phyloP scores from a whole-genome alignment of 2,797 vertebrate species.

The Fringilla coelebs region DNA sequence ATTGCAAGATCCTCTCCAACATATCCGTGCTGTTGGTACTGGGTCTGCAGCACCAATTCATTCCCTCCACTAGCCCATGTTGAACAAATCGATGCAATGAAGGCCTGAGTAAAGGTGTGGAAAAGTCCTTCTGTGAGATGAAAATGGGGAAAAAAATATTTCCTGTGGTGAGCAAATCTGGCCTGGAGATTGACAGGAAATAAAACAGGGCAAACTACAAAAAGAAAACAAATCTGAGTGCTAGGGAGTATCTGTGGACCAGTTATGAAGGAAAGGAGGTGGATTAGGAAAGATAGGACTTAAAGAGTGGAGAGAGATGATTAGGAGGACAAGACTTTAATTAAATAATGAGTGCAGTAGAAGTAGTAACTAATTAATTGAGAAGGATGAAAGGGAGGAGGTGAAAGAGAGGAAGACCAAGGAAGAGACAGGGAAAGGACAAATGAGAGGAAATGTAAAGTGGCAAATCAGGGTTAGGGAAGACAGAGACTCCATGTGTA shows the following conservation, averaged over 20 bases:
- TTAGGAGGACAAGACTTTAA: neutral
- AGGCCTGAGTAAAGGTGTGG: neutral
- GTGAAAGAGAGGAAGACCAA: neutral
- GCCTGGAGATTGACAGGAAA: neutral
- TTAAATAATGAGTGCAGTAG: neutral
- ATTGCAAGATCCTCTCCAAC: neutral
- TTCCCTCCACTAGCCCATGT: neutral
- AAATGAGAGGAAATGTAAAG: neutral
- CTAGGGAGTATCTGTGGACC: neutral
- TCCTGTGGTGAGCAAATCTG: neutral
- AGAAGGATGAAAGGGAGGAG: neutral
- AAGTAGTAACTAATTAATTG: neutral
- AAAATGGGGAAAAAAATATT: neutral
- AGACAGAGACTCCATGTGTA: neutral
- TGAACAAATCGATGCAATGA: neutral
- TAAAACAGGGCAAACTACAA: neutral
- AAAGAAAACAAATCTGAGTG: neutral
- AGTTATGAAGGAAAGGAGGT: neutral
- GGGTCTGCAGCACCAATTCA: neutral
- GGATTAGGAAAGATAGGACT: neutral
- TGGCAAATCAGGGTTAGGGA: neutral
- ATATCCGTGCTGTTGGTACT: neutral
- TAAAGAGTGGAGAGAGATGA: neutral
- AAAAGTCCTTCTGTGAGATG: neutral
- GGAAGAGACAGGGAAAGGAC: neutral